Conservation (phyloP, 2,113 vertebrate species). For the Trinectes maculatus region DNA sequence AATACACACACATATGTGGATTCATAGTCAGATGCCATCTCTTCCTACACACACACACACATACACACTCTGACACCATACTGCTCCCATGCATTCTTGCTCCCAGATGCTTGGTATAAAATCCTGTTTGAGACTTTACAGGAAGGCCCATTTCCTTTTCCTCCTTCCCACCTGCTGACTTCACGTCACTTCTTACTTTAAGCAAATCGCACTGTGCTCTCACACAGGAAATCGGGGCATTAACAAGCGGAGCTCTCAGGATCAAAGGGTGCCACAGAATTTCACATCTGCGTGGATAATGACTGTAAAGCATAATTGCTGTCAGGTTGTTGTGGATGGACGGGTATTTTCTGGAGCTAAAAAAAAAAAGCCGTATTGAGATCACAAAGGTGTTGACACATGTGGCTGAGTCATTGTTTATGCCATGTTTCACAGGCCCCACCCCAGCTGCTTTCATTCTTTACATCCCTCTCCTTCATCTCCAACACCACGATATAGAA, state of each 20-base stretch:
- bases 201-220: conserved; percentile 32
- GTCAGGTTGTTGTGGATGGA: conserved; percentile 39
- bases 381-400: not conserved
- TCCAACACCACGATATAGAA: conserved; percentile 1
- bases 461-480: not conserved
- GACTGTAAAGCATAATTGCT: conserved; percentile 30
- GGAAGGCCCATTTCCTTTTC: conserved; percentile 57
- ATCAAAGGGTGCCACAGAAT: conserved; percentile 39
- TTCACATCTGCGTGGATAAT: conserved; percentile 24
- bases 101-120: conserved; percentile 51
- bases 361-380: conserved; percentile 9
- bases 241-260: conserved; percentile 24
- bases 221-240: conserved; percentile 20
- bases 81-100: conserved; percentile 50
- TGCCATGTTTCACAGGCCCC: conserved; percentile 12
- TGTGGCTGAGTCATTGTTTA: conserved; percentile 34
- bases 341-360: conserved; percentile 35
- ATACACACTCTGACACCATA: not conserved
- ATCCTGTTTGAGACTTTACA: conserved; percentile 39
- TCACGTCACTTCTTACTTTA: conserved; percentile 51
- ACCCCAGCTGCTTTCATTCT: conserved; percentile 27
- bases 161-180: conserved; percentile 65
- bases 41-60: conserved; percentile 7
- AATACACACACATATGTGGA: conserved; percentile 13
- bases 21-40: conserved; percentile 28